Base-by-base conservation (phyloP, 2,888 invertebrate genomes). In the Petrolisthes cinctipes region DNA sequence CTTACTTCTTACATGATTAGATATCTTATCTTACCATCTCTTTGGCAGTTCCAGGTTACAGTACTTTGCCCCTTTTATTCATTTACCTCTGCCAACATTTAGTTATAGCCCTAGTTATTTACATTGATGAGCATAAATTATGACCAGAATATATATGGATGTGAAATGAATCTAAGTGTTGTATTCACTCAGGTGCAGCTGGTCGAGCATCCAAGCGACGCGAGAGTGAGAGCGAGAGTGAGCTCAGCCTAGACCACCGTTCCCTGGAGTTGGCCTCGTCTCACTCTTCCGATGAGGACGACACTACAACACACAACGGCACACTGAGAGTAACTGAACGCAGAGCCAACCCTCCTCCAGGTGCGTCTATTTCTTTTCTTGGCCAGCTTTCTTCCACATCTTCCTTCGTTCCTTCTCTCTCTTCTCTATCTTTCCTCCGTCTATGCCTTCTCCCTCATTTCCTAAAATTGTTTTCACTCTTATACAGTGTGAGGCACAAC, bases 261-360 rank as follows among this genome's bases (percentile, higher is more conserved):
- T 96, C 96, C 92, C 94, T 98, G 89, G 98, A 98, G 92, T 94
- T 98, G 82, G 98, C 98, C 17, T 98, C 98, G 82, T 98, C 98
- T 92, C 98, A 98, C 93, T 97, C 97, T 11, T 98, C 97, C 81
- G 98, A 98, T 92, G 98, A 98, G 91, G 95, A 95, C 85, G 94
- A 95, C 90, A 94, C 94, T 14, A 92, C 91, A n/a, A 91, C 89
- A n/a, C 88, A 90, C 78, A 89, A 90, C 78, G 90, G 88, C 57
- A 82, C 89, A 0, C 89, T 86, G 51, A 86, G 89, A 56, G 87
- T 89, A n/a, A 85, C 83, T 79, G 84, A 88, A 9, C 71, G 81
- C 51, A 68, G 84, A 20, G 71, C 87, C 56, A 87, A 89, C 53
- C 87, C 87, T 61, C 87, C 89, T 14, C 89, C 89, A 83, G 89